phyloP scores from a whole-genome alignment of 2,888 invertebrate genomes.

The Drosophila putrida region DNA sequence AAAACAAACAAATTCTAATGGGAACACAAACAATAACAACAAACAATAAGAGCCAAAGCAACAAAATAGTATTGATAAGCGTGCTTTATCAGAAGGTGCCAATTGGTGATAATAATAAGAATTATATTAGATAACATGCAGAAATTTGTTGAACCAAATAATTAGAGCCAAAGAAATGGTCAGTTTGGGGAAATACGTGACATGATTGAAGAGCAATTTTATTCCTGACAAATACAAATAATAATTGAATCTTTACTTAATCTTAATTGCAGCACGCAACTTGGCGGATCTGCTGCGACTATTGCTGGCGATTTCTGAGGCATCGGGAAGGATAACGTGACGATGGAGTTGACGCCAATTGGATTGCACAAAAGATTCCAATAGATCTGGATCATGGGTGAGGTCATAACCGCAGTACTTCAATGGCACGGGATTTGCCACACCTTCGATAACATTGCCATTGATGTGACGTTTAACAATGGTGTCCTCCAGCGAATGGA shows the following conservation, averaged over 20 bases:
- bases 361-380: constrained; percentile 88
- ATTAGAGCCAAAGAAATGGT: constrained; percentile 19
- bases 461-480: constrained; percentile 95
- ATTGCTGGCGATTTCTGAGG: constrained; percentile 91
- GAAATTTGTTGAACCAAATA: constrained; percentile 27
- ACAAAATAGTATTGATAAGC: constrained; percentile 37
- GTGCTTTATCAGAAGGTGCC: constrained; percentile 59
- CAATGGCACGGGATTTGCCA: constrained; percentile 90
- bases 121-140: constrained; percentile 27
- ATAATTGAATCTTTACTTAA: constrained; percentile 81
- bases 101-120: constrained; percentile 64
- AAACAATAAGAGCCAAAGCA: constrained; percentile 1
- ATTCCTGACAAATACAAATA: constrained; percentile 50
- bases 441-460: constrained; percentile 90
- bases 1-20: constrained; percentile 44
- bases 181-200: constrained; percentile 1
- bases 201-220: constrained; percentile 25
- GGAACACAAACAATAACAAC: constrained; percentile 42
- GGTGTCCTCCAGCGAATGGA: constrained; percentile 97
- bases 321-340: constrained; percentile 91
- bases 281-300: constrained; percentile 96
- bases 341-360: constrained; percentile 93
- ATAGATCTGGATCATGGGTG: constrained; percentile 87
- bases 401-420: constrained; percentile 89
- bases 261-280: constrained; percentile 92